Evolutionary conservation across 2,113 vertebrate genomes (phyloP), one percentile per base, ranked within the genome.

Genomic region (Mesitornis unicolor): DNA sequence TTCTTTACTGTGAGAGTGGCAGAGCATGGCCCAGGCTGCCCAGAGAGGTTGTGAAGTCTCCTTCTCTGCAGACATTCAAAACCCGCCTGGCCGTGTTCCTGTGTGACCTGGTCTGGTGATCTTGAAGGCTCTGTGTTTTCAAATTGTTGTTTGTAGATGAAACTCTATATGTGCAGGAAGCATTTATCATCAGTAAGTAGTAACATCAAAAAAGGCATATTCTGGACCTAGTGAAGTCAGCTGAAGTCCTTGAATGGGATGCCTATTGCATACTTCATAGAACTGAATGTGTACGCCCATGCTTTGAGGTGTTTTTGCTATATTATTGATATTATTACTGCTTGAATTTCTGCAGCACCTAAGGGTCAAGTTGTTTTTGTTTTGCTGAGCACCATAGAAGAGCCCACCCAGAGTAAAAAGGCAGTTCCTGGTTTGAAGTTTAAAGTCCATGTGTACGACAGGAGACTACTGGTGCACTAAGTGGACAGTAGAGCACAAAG

Each of bases 401-500:
- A 25, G 16, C 54, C 47, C 11, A 48, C 8, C 20, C 6, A 24
- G 59, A 20, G 28, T 48, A 15, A 50, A 79, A 54, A 31, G 25
- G 15, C 38, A 67, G 9, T 0, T 83, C 42, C 63, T 28, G 26
- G 1, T 2, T 40, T 45, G 45, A 28, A 63, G 19, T 25, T 42
- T 33, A 2, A 24, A 40, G 20, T 16, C 54, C 6, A 0, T 5
- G 56, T 14, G 13, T 7, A 1, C 20, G 16, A 22, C 26, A 43
- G 64, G 31, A 51, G n/a, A 35, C 10, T 59, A 20, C 15, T 13
- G 36, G 6, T 29, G 81, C 36, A 4, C 26, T 21, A 11, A 24
- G 47, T 1, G 31, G 42, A 13, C 36, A 54, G 21, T 0, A 26
- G 43, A 76, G 45, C 63, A 40, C 33, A 42, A 31, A 50, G 21